These are phyloP conservation scores for Leucania comma DNA, from an alignment of 2,888 invertebrate species.

Conservation along the genomic window DNA sequence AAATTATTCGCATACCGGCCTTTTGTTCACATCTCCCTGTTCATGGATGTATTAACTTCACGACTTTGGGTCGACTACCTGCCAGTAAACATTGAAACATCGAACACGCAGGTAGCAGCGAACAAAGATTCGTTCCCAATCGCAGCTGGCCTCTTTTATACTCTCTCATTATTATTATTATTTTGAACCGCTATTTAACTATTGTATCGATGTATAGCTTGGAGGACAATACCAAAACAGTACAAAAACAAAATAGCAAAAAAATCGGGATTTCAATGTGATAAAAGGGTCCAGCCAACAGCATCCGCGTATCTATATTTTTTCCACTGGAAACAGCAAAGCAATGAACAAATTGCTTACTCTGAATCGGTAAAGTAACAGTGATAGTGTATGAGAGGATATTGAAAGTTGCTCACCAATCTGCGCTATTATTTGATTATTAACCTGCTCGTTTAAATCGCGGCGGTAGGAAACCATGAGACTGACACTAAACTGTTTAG, in stretches of 20 bases:
- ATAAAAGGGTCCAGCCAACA: conserved; percentile 6
- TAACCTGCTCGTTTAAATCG: conserved; percentile 22
- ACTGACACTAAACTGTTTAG: conserved; percentile 20
- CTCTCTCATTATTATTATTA: conserved; percentile 42
- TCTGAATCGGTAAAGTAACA: conserved; percentile 12
- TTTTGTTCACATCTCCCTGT: conserved; percentile 85
- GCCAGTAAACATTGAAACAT: conserved; percentile 65
- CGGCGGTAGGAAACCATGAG: conserved; percentile 21
- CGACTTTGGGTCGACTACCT: conserved; percentile 79
- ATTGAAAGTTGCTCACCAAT: conserved; percentile 8
- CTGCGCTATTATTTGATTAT: conserved; percentile 38
- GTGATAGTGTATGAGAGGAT: not conserved
- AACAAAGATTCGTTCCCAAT: conserved; percentile 46
- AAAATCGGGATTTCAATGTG: not conserved
- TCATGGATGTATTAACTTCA: conserved; percentile 78
- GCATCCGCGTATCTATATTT: not conserved
- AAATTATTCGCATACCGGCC: conserved; percentile 86
- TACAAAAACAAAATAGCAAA: not conserved
- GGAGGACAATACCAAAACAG: conserved; percentile 4
- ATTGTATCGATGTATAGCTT: conserved; percentile 11
- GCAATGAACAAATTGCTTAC: not conserved
- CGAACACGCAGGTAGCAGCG: conserved; percentile 64
- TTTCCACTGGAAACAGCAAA: not conserved
- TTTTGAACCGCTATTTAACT: conserved; percentile 17
- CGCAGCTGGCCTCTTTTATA: conserved; percentile 40